Percentiles rank a stretch among this genome's conserved stretches.
Evolutionary conservation across 2,888 invertebrate genomes (phyloP).

Genomic region (Cyaniris semiargus): DNA sequence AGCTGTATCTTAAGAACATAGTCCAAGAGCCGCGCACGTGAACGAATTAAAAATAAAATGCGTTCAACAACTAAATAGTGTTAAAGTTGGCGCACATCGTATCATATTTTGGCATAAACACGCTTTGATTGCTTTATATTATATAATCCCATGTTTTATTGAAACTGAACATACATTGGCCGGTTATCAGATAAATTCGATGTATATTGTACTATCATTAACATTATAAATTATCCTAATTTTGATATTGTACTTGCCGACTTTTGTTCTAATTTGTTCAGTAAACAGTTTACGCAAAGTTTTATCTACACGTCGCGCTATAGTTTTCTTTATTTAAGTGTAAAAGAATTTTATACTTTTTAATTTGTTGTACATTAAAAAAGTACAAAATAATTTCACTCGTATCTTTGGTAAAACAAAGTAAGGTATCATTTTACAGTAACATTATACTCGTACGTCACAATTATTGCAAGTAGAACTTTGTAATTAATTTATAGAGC

Average conservation of each 20-base stretch:
- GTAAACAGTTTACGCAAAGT: no score
- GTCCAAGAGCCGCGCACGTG: not conserved
- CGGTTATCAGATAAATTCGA: conserved; percentile 41
- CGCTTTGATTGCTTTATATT: conserved; percentile 25
- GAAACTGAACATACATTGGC: conserved; percentile 40
- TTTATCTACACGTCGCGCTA: no score
- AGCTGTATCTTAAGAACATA: not conserved
- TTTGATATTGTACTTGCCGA: not conserved
- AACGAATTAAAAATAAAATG: not conserved
- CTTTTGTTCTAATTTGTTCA: not conserved
- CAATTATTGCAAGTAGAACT: conserved; percentile 8
- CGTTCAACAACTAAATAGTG: not conserved
- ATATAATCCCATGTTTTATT: conserved; percentile 42
- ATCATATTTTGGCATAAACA: conserved; percentile 21
- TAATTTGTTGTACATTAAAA: no score
- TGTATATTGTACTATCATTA: conserved; percentile 11
- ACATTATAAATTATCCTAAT: not conserved
- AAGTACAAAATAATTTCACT: not conserved
- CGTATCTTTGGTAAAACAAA: not conserved
- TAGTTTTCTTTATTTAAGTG: no score
- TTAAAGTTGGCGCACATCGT: not conserved
- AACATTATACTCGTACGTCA: conserved; percentile 2
- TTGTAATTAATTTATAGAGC: conserved; percentile 6
- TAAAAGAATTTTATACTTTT: no score
- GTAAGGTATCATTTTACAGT: not conserved